Evolutionary conservation across 2,888 invertebrate genomes (phyloP).

Genomic region (Eristalis intricaria): DNA sequence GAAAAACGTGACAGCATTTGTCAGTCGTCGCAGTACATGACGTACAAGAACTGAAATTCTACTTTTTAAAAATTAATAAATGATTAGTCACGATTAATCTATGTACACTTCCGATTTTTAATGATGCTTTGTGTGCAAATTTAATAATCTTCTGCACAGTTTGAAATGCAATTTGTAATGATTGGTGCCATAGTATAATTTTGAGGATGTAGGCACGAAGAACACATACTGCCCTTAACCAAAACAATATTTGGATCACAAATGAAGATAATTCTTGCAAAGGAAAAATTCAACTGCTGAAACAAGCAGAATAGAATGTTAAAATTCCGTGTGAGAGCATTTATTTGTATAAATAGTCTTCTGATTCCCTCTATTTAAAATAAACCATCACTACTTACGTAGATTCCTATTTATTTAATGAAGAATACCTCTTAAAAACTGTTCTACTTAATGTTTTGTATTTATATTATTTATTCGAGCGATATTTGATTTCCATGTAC

Average conservation of each 20-base stretch:
- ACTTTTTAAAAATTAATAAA: no score
- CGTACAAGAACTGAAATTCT: no score
- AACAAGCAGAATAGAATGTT: neutral
- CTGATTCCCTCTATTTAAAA: slow-evolving; percentile 22
- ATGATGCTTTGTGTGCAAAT: no score
- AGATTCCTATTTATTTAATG: slow-evolving; percentile 46
- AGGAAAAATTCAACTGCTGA: neutral
- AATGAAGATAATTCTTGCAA: slow-evolving; percentile 2
- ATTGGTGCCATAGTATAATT: no score
- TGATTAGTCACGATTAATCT: no score
- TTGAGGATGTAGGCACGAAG: no score
- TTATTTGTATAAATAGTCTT: slow-evolving; percentile 38
- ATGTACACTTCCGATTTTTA: no score
- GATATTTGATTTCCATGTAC: slow-evolving; percentile 36
- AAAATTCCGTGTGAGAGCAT: slow-evolving; percentile 58
- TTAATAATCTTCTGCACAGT: no score
- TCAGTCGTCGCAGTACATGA: no score
- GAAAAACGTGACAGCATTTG: no score
- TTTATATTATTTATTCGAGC: slow-evolving; percentile 12
- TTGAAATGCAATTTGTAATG: no score
- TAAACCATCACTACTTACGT: slow-evolving; percentile 25
- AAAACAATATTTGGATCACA: slow-evolving; percentile 10
- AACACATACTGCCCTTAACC: neutral
- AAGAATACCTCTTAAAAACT: slow-evolving; percentile 14
- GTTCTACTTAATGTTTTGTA: slow-evolving; percentile 2